Base-by-base conservation (phyloP, 2,888 invertebrate species). In the Drosophila setosimentum region DNA sequence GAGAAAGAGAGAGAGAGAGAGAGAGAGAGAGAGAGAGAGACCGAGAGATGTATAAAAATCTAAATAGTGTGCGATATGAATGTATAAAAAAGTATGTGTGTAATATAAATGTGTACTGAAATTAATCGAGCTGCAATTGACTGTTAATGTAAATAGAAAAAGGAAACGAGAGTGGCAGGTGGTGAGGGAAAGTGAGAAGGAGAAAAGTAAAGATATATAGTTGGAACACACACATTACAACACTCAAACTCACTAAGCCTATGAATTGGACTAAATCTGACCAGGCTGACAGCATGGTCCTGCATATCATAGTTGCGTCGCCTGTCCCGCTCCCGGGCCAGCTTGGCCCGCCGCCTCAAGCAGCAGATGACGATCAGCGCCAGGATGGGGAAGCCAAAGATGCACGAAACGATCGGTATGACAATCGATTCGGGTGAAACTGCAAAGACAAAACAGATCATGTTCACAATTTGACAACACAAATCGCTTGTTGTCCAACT, bases 351-450 rank as follows among this genome's bases (percentile, higher is more conserved):
- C 87, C 97, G 94, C 68, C 97, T 94, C 76, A 98, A 94, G 92
- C 97, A 97, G 93, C 97, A 98, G 90, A 98, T 97, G 77, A 98
- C 96, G 78, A 97, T 95, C 70, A 98, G 94, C 4, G 97, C 97
- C 92, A 98, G 93, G 79, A 98, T 94, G 45, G 98, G 98, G 91
- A 98, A 98, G 68, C 97, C 97, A 91, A 98, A 95, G 91, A 98
- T 98, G 93, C 97, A 97, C 65, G 97, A 97, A 59, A 97, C 96
- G 83, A 97, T 97, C 50, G 97, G 97, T 80, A 97, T 96, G 62
- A 97, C 97, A 82, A 97, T 96, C 63, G 97, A 97, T 93, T 97
- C 97, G 60, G 97, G 97, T 57, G 97, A 96, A 79, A 97, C 97
- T 97, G 95, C 32, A 94, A 95, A 33, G 65, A 40, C 30, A 24